Evolutionary conservation across 1,140 invertebrate genomes (phyloP), one percentile per base, ranked within the genome.

Genomic region (Argopecten irradians): DNA sequence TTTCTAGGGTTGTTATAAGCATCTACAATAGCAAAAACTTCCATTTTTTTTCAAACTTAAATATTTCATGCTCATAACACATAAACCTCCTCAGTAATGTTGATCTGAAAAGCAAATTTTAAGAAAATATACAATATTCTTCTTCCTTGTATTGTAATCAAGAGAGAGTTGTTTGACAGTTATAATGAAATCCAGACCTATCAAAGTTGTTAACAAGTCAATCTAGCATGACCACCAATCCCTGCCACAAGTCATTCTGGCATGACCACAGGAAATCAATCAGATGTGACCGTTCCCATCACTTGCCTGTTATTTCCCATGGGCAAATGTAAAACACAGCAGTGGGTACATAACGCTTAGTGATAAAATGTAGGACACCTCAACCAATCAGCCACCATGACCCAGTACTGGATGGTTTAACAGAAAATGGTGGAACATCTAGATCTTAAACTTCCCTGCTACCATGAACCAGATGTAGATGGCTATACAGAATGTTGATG

Each of bases 261-360:
- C 55, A 28, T 71, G 55, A 71, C 55, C 55, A 71, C 55, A 71
- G 55, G 55, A 71, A 71, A 28, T 71, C 55, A 71, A 71, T 71
- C 55, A 71, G 55, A 71, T 71, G 55, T 71, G 55, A 71, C 55
- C 22, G 28, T 28, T 28, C 16, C n/a, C 8, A 71, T 71, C 55
- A n/a, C 55, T 3, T 71, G 55, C 55, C 55, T 7, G 55, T 71
- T 71, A 5, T 16, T 71, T 71, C n/a, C 55, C 36, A 39, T 39
- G 36, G 36, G 36, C 13, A 39, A 39, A 39, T 39, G 5, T 39
- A 39, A 39, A n/a, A n/a, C n/a, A n/a, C n/a, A n/a, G n/a, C n/a
- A n/a, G n/a, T n/a, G n/a, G n/a, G n/a, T n/a, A n/a, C n/a, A n/a
- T n/a, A n/a, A n/a, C n/a, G n/a, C n/a, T n/a, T n/a, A n/a, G n/a